phyloP scores from a whole-genome alignment of 2,888 invertebrate species.

The Sabatieria punctata region DNA sequence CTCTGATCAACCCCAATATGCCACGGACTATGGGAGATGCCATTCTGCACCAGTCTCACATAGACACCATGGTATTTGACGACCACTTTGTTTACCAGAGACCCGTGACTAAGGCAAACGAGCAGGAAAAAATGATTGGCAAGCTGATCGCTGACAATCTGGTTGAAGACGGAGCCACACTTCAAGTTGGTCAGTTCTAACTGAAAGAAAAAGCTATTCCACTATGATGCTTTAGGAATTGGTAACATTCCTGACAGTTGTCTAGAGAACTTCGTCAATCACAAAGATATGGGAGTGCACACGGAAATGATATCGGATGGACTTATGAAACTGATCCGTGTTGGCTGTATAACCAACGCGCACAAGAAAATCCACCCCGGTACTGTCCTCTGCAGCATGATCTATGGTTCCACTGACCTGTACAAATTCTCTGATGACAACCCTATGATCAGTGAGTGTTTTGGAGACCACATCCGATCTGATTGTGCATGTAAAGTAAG shows the following conservation, averaged over 20 bases:
- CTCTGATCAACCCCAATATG: slow-evolving; percentile 61
- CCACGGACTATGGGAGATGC: slow-evolving; percentile 86
- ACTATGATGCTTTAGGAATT: slow-evolving; percentile 54
- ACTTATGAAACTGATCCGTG: slow-evolving; percentile 65
- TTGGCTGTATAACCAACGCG: slow-evolving; percentile 74
- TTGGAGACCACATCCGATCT: too few relatives aligned
- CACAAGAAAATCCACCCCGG: slow-evolving; percentile 63
- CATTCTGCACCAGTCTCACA: slow-evolving; percentile 72
- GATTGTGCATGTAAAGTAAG: too few relatives aligned
- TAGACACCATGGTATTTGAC: slow-evolving; percentile 61
- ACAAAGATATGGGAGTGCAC: slow-evolving; percentile 84
- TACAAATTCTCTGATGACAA: slow-evolving; percentile 88
- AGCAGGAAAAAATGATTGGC: slow-evolving; percentile 62
- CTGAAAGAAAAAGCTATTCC: too few relatives aligned
- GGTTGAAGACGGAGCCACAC: slow-evolving; percentile 74
- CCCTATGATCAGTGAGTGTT: slow-evolving; percentile 64
- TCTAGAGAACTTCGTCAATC: slow-evolving; percentile 53
- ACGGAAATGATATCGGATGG: slow-evolving; percentile 95
- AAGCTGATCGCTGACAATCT: slow-evolving; percentile 71
- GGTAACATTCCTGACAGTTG: slow-evolving; percentile 90
- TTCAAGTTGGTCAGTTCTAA: slow-evolving; percentile 60
- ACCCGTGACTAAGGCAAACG: too few relatives aligned
- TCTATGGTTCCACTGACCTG: slow-evolving; percentile 66
- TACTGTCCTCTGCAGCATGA: slow-evolving; percentile 75
- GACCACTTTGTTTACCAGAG: slow-evolving; percentile 24